A percentile compares a stretch with the other conserved stretches of the same genome.
These are phyloP conservation scores for Periparus ater DNA, from an alignment of 2,797 vertebrate genomes.

Conservation along the genomic window DNA sequence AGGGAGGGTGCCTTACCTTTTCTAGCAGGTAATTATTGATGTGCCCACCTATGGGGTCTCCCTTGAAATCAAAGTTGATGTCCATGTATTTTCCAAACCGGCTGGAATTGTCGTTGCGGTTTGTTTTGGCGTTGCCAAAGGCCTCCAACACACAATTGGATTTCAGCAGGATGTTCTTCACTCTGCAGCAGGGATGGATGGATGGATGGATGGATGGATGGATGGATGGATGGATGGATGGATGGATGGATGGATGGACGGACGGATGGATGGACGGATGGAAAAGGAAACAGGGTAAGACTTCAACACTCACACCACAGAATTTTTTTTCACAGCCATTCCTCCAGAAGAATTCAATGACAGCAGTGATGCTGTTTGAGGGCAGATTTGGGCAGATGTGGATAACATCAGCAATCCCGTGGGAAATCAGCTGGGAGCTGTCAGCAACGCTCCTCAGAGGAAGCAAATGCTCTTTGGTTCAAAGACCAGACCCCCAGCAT, in stretches of 20 bases:
- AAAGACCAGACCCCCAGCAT: background rate
- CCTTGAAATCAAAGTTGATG: constrained; percentile 99
- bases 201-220: background rate
- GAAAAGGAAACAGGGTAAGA: background rate
- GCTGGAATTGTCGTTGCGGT: constrained; percentile 98
- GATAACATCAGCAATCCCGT: background rate
- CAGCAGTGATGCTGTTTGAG: background rate
- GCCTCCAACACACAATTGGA: constrained; percentile 98
- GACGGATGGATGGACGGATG: background rate
- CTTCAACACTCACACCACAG: background rate
- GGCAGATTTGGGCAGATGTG: background rate
- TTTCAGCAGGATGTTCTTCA: constrained; percentile 97
- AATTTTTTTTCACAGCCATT: background rate
- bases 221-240: too few species aligned
- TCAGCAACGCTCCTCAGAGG: background rate
- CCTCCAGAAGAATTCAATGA: background rate
- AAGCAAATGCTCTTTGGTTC: background rate
- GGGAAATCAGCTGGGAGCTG: background rate
- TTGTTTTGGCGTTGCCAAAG: constrained; percentile 98
- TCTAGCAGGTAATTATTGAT: constrained; percentile 98
- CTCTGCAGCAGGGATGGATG: constrained; percentile 73
- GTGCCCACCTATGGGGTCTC: constrained; percentile 96
- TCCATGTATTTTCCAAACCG: constrained; percentile 99
- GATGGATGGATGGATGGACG: too few species aligned
- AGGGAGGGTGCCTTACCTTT: constrained; percentile 81